Evolutionary conservation across 2,888 invertebrate species (phyloP), one percentile per base, ranked within the genome.

Genomic region (Lysandra coridon): DNA sequence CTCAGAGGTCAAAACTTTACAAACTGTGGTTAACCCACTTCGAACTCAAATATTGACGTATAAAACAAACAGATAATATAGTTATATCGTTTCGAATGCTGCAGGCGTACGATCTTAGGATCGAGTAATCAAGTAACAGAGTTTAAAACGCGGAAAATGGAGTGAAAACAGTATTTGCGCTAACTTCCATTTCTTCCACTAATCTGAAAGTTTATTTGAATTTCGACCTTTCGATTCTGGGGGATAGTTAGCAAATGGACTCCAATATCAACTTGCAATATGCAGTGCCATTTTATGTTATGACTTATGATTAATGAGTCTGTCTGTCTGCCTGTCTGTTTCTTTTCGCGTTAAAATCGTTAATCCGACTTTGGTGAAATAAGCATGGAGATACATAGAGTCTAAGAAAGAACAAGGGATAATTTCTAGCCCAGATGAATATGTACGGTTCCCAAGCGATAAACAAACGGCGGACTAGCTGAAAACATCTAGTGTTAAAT

Each of bases 111-210:
- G 33, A 69, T 33, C 33, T 69, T 37, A 69, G 37, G 33, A 69
- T 69, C 69, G 33, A 69, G 69, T 37, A 37, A 69, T 69, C 69
- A 69, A 64, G 30, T 64, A 64, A 64, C 14, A 14, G 64, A 64
- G 69, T 69, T 69, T 69, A 33, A 69, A 69, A 69, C 5, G 33
- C 33, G 33, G 69, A 37, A 69, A 69, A 69, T 33, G 12, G 69
- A 37, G 69, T 69, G 69, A 69, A 69, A 69, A 23, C 7, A 23
- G 10, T 62, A 23, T 62, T 62, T 62, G n/a, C 23, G 10, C n/a
- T n/a, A 62, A 62, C 62, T 62, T 62, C 7, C 7, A 62, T 23
- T 62, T 62, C 62, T 23, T 62, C 7, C 62, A 7, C 23, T 23
- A 23, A 23, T 23, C 23, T 62, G 23, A 7, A 62, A 62, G 62